Evolutionary conservation across 92 coral and sea anemone genomes (phyloP).

Genomic region (Muricea muricata): DNA sequence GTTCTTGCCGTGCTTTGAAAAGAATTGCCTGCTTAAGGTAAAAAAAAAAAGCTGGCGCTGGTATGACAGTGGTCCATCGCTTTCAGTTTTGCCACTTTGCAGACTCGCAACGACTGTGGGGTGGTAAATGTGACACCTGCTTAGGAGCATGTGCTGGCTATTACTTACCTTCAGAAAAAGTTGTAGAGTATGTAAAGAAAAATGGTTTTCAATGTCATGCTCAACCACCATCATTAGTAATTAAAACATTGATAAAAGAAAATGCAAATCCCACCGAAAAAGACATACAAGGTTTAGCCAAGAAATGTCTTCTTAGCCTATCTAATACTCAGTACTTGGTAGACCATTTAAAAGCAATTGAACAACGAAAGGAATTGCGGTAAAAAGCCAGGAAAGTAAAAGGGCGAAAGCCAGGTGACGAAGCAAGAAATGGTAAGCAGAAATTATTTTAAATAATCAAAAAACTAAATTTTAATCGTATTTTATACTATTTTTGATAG

Average conservation of each 20-base stretch:
- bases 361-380: slow-evolving; percentile 10
- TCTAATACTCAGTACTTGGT: not conserved
- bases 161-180: slow-evolving; percentile 46
- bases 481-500: not conserved
- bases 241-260: not conserved
- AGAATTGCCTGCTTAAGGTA: slow-evolving; percentile 41
- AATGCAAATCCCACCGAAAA: not conserved
- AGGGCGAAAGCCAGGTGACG: not conserved
- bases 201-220: not conserved
- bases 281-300: not conserved
- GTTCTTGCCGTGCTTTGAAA: slow-evolving; percentile 55
- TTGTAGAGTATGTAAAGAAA: not conserved
- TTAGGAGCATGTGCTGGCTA: slow-evolving; percentile 47
- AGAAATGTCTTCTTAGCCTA: not conserved
- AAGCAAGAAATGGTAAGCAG: too few relatives aligned
- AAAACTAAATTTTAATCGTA: not conserved
- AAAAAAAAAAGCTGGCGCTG: slow-evolving; percentile 28
- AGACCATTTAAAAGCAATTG: not conserved
- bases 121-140: slow-evolving; percentile 51
- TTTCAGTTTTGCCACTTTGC: slow-evolving; percentile 45
- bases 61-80: slow-evolving; percentile 55
- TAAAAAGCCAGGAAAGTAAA: not conserved
- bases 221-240: not conserved
- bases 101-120: slow-evolving; percentile 67
- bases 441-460: too few relatives aligned